Conservation (phyloP, 2,888 invertebrate species). For the Melanargia galathea region DNA sequence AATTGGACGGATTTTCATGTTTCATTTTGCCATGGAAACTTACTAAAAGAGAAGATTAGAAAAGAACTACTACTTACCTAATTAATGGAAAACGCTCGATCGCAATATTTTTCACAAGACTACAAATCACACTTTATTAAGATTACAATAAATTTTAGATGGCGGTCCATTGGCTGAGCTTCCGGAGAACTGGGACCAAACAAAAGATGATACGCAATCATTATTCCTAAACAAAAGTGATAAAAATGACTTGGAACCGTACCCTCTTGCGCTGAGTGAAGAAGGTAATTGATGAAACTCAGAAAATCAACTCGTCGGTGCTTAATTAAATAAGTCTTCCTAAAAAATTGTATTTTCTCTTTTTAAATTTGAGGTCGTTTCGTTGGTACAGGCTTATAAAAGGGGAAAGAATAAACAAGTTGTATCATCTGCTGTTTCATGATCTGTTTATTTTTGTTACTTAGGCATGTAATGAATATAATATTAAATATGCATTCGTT, state of each 20-base stretch:
- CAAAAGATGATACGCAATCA: conserved; percentile 78
- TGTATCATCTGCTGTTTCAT: not conserved
- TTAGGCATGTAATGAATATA: not conserved
- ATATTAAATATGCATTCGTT: conserved; percentile 37
- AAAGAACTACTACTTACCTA: no score
- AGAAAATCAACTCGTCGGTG: not conserved
- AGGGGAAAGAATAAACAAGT: not conserved
- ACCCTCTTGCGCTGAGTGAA: conserved; percentile 78
- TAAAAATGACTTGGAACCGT: conserved; percentile 80
- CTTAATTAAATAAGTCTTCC: not conserved
- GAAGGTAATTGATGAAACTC: conserved; percentile 62
- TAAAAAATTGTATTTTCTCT: not conserved
- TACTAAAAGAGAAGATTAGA: no score
- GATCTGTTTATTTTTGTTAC: not conserved
- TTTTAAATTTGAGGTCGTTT: not conserved
- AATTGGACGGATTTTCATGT: no score
- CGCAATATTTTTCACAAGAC: not conserved
- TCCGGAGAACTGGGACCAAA: conserved; percentile 80
- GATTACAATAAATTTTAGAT: conserved; percentile 52
- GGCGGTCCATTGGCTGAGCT: conserved; percentile 74
- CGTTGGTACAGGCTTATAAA: not conserved
- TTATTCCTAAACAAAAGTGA: conserved; percentile 80
- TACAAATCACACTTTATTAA: not conserved
- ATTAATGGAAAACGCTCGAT: not conserved
- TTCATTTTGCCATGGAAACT: no score